These are phyloP conservation scores for Microcebus ravelobensis DNA, from an alignment of 2,113 vertebrate genomes.

Conservation along the genomic window DNA sequence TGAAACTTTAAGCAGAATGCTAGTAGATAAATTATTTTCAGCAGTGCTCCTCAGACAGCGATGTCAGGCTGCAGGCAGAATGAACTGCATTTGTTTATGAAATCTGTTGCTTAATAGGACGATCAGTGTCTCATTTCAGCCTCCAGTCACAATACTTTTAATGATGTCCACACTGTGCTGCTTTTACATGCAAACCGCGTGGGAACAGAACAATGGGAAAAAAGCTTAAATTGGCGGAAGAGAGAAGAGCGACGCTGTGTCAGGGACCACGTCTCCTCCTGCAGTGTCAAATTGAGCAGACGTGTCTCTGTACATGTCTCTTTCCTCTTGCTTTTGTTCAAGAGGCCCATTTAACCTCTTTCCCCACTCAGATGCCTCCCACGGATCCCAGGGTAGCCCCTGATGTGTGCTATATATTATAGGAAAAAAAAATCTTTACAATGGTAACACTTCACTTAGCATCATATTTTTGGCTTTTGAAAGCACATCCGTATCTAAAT, in stretches of 20 bases:
- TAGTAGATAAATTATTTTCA: conserved; percentile 62
- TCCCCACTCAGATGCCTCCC: neutral
- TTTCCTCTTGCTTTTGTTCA: conserved; percentile 9
- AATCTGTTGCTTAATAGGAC: conserved; percentile 80
- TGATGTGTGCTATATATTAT: accelerated
- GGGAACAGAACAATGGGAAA: conserved; percentile 57
- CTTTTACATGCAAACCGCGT: conserved; percentile 68
- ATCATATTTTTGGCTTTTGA: neutral
- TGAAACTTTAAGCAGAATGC: conserved; percentile 69
- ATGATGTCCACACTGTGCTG: conserved; percentile 78
- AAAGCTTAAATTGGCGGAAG: conserved; percentile 43
- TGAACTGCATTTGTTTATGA: conserved; percentile 79
- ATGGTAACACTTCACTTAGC: neutral
- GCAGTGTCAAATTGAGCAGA: conserved; percentile 52
- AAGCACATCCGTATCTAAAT: neutral
- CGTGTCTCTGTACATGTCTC: conserved; percentile 48
- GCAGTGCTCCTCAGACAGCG: conserved; percentile 53
- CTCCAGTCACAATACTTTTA: conserved; percentile 74
- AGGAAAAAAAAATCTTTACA: neutral
- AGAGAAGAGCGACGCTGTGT: conserved; percentile 50
- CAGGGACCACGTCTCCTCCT: conserved; percentile 12
- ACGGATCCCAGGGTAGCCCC: neutral
- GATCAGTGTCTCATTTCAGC: conserved; percentile 73
- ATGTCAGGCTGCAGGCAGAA: conserved; percentile 76
- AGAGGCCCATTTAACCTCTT: conserved; percentile 41